Evolutionary conservation across 2,888 invertebrate species (phyloP).

Genomic region (Drosophila niveifrons): DNA sequence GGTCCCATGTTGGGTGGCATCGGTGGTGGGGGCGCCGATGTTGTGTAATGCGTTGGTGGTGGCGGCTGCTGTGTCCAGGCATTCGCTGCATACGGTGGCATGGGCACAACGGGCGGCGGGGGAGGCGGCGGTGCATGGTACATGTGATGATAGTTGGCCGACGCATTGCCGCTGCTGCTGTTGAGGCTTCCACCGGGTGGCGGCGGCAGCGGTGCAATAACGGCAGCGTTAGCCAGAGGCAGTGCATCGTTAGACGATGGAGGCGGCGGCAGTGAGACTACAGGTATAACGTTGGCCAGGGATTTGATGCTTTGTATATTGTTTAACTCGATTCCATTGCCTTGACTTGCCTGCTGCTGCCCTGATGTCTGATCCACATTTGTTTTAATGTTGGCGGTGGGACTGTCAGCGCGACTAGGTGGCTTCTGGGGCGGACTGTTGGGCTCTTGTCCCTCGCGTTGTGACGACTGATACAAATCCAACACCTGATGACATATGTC

Average conservation of each 20-base stretch:
- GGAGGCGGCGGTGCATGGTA: conserved; percentile 80
- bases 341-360: conserved; percentile 31
- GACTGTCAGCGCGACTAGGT: conserved; percentile 88
- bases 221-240: conserved; percentile 40
- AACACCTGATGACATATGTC: conserved; percentile 98
- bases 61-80: conserved; percentile 65
- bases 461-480: conserved; percentile 93
- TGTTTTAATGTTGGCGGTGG: conserved; percentile 72
- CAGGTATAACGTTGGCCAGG: conserved; percentile 71
- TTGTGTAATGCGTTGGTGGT: conserved; percentile 57
- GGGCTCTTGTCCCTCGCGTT: conserved; percentile 87
- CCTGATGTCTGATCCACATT: neutral
- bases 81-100: conserved; percentile 60
- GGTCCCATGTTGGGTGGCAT: conserved; percentile 58
- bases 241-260: conserved; percentile 43
- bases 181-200: conserved; percentile 39
- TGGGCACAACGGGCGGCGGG: conserved; percentile 69
- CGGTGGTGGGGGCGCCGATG: conserved; percentile 59
- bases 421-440: conserved; percentile 87
- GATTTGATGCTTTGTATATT: conserved; percentile 83
- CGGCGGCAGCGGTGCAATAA: conserved; percentile 43
- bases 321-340: conserved; percentile 69
- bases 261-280: conserved; percentile 37
- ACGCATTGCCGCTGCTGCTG: conserved; percentile 43
- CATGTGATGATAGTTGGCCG: conserved; percentile 68